Evolutionary conservation across 2,113 vertebrate species (phyloP).

Genomic region (Hemichromis elongatus): DNA sequence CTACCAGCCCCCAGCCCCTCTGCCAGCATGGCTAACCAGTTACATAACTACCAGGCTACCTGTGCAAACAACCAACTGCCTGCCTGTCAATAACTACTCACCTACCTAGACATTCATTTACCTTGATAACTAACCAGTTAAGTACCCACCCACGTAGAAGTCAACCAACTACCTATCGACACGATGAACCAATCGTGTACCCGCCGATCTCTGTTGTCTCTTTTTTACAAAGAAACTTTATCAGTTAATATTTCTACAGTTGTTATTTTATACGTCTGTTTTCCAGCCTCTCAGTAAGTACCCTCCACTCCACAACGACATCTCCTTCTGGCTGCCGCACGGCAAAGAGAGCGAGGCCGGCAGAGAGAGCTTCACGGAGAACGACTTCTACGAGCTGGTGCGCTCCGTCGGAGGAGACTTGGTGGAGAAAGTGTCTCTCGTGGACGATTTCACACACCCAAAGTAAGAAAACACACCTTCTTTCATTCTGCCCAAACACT

Average conservation of each 20-base stretch:
- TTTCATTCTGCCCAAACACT: neutral
- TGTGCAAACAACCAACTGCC: neutral
- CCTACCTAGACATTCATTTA: too few species aligned
- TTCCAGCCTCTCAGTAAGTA: slow-evolving; percentile 86
- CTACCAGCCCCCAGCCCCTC: neutral
- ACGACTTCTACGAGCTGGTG: slow-evolving; percentile 94
- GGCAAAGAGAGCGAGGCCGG: neutral
- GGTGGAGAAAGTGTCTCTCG: slow-evolving; percentile 86
- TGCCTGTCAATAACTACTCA: too few species aligned
- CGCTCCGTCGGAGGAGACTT: slow-evolving; percentile 86
- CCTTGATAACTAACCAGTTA: neutral
- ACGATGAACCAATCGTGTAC: neutral
- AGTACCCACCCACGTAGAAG: fast-evolving
- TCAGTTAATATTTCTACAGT: neutral
- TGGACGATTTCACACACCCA: slow-evolving; percentile 88
- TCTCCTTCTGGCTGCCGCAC: slow-evolving; percentile 93
- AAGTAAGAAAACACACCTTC: slow-evolving; percentile 71
- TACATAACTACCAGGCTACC: neutral
- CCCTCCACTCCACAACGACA: slow-evolving; percentile 87
- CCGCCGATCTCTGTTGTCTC: neutral
- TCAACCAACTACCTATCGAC: neutral
- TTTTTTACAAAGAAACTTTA: neutral
- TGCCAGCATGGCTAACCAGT: neutral
- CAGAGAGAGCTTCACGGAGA: slow-evolving; percentile 68
- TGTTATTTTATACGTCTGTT: neutral